Evolutionary conservation across 53 echinoderm and acorn worm genomes (phyloP).

Genomic region (Apostichopus leukothele): DNA sequence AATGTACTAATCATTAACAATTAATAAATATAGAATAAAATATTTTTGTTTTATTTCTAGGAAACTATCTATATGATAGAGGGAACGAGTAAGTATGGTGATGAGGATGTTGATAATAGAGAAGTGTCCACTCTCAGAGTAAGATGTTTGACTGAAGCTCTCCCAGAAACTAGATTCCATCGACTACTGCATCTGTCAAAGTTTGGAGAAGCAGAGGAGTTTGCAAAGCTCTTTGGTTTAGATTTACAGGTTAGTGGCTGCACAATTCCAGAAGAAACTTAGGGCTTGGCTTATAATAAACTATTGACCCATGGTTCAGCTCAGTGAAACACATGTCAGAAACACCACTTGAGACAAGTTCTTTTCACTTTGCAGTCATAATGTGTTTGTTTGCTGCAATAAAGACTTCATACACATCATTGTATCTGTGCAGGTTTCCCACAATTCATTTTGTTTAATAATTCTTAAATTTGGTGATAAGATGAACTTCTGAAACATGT

Average conservation of each 20-base stretch:
- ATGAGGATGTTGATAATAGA: slow-evolving; percentile 33
- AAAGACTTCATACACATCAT: no score
- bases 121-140: slow-evolving; percentile 71
- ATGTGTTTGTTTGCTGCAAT: not conserved
- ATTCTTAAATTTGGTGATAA: no score
- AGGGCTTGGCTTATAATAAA: no score
- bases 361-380: not conserved
- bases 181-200: slow-evolving; percentile 85
- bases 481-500: no score
- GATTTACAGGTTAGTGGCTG: slow-evolving; percentile 66
- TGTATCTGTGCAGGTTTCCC: no score
- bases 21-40: no score
- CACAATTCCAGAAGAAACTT: not conserved
- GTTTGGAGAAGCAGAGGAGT: slow-evolving; percentile 88
- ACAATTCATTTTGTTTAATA: no score
- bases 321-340: no score
- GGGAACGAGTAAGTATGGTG: slow-evolving; percentile 60
- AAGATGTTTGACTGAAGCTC: slow-evolving; percentile 84
- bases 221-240: slow-evolving; percentile 80
- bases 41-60: slow-evolving; percentile 37
- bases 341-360: no score
- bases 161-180: slow-evolving; percentile 88
- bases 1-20: no score
- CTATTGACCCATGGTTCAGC: no score
- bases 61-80: slow-evolving; percentile 89